Conservation (phyloP, 2,113 vertebrate genomes). For the Gadus macrocephalus region DNA sequence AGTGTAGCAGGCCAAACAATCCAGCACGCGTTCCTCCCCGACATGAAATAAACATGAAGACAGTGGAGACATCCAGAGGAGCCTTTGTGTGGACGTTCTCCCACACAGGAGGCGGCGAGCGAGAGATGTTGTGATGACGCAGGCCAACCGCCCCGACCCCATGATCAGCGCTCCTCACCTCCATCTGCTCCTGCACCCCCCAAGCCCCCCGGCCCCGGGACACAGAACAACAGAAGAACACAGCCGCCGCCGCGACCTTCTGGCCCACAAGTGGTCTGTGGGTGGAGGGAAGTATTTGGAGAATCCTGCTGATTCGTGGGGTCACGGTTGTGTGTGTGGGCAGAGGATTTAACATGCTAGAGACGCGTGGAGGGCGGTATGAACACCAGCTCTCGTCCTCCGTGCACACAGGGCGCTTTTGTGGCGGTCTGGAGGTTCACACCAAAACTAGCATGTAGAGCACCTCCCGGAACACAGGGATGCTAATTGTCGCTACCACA, state of each 20-base stretch:
- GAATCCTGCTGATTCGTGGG: neutral
- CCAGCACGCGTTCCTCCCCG: too few relatives aligned
- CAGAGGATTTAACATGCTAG: neutral
- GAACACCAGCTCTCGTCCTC: neutral
- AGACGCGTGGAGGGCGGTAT: neutral
- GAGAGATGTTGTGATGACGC: neutral
- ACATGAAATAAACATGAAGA: too few relatives aligned
- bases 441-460: too few relatives aligned
- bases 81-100: neutral
- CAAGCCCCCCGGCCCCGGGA: neutral
- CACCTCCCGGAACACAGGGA: neutral
- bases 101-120: neutral
- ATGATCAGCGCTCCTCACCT: neutral
- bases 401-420: neutral
- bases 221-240: neutral
- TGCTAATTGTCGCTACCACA: neutral
- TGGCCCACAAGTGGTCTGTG: neutral
- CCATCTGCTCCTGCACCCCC: neutral
- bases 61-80: too few relatives aligned
- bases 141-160: neutral
- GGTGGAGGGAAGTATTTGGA: slow-evolving; percentile 1
- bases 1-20: too few relatives aligned
- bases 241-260: neutral
- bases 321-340: neutral
- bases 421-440: neutral